Base-by-base conservation (phyloP, 2,888 invertebrate genomes). In the Heliconius erato region DNA sequence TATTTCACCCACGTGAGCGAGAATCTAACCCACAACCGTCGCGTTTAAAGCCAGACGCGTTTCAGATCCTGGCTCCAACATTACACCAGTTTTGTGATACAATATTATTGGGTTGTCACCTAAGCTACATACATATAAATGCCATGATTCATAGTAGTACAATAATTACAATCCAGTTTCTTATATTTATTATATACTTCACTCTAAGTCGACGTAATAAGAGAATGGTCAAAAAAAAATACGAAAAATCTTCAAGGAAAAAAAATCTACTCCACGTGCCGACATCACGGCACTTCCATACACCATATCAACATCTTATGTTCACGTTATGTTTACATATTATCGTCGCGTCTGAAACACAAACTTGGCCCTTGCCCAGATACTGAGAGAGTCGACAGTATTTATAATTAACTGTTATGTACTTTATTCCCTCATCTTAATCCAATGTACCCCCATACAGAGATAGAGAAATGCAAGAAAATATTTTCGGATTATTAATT, bases 401-500 rank as follows among this genome's bases (percentile, higher is more conserved):
- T 72, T 72, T 72, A 72, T 49, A 49, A 72, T 72, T 49, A 72
- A 72, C 72, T 49, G 14, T 71, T 71, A 26, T 19, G 28, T 72
- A 72, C 40, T 72, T 67, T 19, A 67, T 28, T 28, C 26, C 14
- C 67, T 5, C 67, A 16, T 67, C 14, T 67, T 54, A 23, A 54
- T 19, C 54, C 54, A 54, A 54, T 54, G 54, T 7, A 19, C 49
- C 19, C 6, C n/a, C 26, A n/a, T 65, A 26, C 65, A 12, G 65
- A 65, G 67, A 67, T 16, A 28, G n/a, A 26, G 26, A 65, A 67
- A 26, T 26, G 14, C 26, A 40, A 7, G 5, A 32, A 32, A 16
- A 28, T 28, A 68, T 16, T 16, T 59, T 9, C 9, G 9, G 23
- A 59, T 59, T 6, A 23, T 23, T 7, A 3, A 23, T n/a, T 59